Evolutionary conservation across 2,888 invertebrate species (phyloP).

Genomic region (Serripes groenlandicus): DNA sequence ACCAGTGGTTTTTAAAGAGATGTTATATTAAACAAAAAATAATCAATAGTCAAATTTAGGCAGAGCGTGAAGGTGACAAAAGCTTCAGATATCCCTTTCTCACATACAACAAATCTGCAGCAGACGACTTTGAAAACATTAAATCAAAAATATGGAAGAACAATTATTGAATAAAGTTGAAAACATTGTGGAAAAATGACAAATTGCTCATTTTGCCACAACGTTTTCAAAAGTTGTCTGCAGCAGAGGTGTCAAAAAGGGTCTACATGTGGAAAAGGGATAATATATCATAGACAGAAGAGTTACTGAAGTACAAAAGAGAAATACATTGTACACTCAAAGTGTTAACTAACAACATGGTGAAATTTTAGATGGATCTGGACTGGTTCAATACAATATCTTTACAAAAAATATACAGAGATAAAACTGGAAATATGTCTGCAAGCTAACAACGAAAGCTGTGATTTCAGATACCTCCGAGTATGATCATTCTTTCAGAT

Average conservation of each 20-base stretch:
- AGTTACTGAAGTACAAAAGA: background rate
- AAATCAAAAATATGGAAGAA: background rate
- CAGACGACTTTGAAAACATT: too few species aligned
- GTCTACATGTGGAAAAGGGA: background rate
- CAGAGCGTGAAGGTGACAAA: too few species aligned
- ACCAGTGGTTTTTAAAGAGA: too few species aligned
- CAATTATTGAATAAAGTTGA: too few species aligned
- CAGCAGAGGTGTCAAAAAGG: background rate
- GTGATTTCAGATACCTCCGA: constrained; percentile 77
- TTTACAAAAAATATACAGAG: constrained; percentile 10
- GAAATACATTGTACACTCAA: background rate
- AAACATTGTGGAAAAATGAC: too few species aligned
- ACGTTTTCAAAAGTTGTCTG: background rate
- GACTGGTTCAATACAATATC: background rate
- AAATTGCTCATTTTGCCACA: background rate
- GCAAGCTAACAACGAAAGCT: constrained; percentile 55
- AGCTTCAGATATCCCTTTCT: too few species aligned
- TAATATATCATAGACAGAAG: background rate
- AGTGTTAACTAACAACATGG: background rate
- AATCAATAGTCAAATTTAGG: too few species aligned
- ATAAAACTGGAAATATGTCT: background rate
- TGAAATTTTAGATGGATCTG: background rate
- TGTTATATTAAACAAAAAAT: too few species aligned
- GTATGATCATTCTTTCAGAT: constrained; percentile 74
- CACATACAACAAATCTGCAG: too few species aligned